Evolutionary conservation across 2,888 invertebrate species (phyloP).

Genomic region (Aphelenchoides bicaudatus): DNA sequence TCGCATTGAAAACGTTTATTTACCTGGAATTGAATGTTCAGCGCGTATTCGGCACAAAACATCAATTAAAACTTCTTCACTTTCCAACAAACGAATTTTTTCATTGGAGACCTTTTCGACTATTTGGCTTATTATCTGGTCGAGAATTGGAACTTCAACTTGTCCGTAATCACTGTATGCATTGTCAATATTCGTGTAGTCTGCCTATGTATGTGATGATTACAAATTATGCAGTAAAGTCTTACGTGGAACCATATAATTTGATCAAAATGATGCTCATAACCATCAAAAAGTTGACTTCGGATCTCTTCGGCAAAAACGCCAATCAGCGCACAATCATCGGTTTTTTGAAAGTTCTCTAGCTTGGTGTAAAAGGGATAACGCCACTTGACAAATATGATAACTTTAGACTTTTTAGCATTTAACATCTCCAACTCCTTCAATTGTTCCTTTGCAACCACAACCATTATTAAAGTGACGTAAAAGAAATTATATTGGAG

Average conservation of each 20-base stretch:
- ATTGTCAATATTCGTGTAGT: conserved; percentile 21
- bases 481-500: too few relatives aligned
- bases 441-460: too few relatives aligned
- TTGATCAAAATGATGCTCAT: conserved; percentile 20
- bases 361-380: conserved; percentile 34
- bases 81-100: conserved; percentile 29
- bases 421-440: too few relatives aligned
- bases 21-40: conserved; percentile 29
- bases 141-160: conserved; percentile 20
- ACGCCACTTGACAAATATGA: conserved; percentile 29
- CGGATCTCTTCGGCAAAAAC: conserved; percentile 28
- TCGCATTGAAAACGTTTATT: conserved; percentile 9
- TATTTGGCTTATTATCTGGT: conserved; percentile 20
- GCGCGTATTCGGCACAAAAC: conserved; percentile 23
- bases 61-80: conserved; percentile 28
- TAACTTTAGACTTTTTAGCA: conserved; percentile 4
- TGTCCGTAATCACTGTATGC: conserved; percentile 23
- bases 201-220: conserved; percentile 19
- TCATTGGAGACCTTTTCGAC: conserved; percentile 15
- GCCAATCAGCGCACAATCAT: conserved; percentile 28
- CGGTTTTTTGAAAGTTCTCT: conserved; percentile 30
- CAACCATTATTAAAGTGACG: too few relatives aligned
- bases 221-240: not conserved
- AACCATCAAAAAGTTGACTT: conserved; percentile 9
- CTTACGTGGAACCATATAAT: conserved; percentile 29